phyloP scores from a whole-genome alignment of 1,140 invertebrate species.

The Drosophila ercepeae region DNA sequence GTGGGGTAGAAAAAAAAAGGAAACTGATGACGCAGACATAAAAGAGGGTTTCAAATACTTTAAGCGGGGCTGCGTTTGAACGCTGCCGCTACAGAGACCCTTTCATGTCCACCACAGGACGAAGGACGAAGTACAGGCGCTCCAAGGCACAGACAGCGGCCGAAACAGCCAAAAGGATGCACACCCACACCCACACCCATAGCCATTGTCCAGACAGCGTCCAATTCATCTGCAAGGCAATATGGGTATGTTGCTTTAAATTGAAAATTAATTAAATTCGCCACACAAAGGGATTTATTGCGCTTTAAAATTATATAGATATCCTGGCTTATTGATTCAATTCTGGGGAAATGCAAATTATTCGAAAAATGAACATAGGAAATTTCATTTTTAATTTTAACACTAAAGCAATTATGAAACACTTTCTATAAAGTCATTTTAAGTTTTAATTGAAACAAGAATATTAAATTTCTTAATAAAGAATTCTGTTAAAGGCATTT shows the following conservation, averaged over 20 bases:
- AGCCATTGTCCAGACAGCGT: constrained; percentile 24
- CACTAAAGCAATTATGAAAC: not conserved
- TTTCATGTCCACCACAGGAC: constrained; percentile 51
- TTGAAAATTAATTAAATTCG: constrained; percentile 39
- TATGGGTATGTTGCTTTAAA: constrained; percentile 29
- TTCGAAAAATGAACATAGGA: not conserved
- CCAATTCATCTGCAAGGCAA: constrained; percentile 28
- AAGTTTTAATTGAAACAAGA: not conserved
- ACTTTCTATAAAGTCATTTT: not conserved
- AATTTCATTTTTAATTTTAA: not conserved
- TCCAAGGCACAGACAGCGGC: constrained; percentile 61
- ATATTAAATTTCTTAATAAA: not conserved
- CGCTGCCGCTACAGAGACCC: constrained; percentile 22
- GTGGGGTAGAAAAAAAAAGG: constrained; percentile 19
- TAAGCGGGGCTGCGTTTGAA: constrained; percentile 47
- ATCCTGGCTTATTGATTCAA: not conserved
- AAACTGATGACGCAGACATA: constrained; percentile 73
- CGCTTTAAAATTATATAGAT: not conserved
- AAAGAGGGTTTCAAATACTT: constrained; percentile 69
- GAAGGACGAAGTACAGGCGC: constrained; percentile 26
- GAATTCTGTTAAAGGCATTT: not conserved
- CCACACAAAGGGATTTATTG: constrained; percentile 4
- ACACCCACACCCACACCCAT: not conserved
- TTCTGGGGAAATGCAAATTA: not conserved
- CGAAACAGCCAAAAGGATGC: constrained; percentile 44